Conservation (phyloP, 2,113 vertebrate species). For the Salvelinus namaycush region DNA sequence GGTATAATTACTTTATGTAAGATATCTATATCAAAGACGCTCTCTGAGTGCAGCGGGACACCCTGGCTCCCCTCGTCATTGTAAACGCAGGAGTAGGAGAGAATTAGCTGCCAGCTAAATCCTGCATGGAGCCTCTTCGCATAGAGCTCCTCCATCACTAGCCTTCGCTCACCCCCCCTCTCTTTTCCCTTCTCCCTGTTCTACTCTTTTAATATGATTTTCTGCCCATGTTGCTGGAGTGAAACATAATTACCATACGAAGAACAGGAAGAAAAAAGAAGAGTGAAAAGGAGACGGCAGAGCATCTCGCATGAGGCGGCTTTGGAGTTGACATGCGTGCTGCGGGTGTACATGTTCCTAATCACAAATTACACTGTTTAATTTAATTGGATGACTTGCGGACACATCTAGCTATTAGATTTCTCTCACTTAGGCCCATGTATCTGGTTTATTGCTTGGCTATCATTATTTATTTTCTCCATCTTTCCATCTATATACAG, state of each 20-base stretch:
- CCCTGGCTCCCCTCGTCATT: constrained; percentile 9
- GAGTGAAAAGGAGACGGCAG: constrained; percentile 1
- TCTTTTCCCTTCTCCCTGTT: constrained; percentile 7
- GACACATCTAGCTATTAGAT: constrained; percentile 54
- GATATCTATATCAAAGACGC: no score
- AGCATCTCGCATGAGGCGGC: constrained; percentile 39
- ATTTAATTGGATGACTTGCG: constrained; percentile 62
- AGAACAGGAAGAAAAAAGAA: constrained; percentile 45
- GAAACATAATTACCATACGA: constrained; percentile 69
- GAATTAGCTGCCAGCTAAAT: constrained; percentile 42
- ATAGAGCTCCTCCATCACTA: constrained; percentile 41
- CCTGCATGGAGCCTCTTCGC: constrained; percentile 34
- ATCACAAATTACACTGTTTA: constrained; percentile 63
- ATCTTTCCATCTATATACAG: constrained; percentile 15
- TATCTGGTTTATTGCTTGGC: constrained; percentile 53
- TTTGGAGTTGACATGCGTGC: constrained; percentile 49
- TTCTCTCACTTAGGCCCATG: constrained; percentile 43
- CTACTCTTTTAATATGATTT: constrained; percentile 71
- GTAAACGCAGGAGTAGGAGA: constrained; percentile 39
- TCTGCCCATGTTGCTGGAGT: constrained; percentile 62
- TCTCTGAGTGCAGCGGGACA: no score
- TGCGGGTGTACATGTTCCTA: constrained; percentile 44
- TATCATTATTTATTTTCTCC: constrained; percentile 41
- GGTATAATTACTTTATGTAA: no score
- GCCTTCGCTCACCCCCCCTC: constrained; percentile 31